These are phyloP conservation scores for Anthophora plumipes DNA, from an alignment of 2,888 invertebrate species.

Conservation along the genomic window DNA sequence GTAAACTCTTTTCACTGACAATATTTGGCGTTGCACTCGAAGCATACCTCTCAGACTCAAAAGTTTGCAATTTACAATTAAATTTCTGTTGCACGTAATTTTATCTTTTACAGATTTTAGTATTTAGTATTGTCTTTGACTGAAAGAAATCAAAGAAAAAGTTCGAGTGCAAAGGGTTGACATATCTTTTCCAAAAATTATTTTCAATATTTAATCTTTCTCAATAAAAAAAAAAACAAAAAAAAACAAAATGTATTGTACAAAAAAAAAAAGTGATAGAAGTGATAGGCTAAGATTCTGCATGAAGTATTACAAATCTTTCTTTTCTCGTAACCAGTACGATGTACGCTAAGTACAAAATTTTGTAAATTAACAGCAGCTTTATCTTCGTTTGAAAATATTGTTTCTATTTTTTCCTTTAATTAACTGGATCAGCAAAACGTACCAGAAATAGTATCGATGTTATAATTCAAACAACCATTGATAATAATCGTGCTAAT, in stretches of 20 bases:
- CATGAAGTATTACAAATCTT: neutral
- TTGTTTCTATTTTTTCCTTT: neutral
- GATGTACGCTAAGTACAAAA: neutral
- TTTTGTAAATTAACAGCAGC: neutral
- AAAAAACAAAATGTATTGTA: too few species aligned
- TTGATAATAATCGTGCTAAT: conserved; percentile 12
- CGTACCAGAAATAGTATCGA: neutral
- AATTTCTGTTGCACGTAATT: too few species aligned
- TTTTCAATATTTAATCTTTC: neutral
- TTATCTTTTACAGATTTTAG: too few species aligned
- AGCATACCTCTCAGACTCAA: too few species aligned
- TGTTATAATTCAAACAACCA: neutral
- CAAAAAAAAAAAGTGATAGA: too few species aligned
- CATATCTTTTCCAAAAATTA: neutral
- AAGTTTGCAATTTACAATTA: too few species aligned
- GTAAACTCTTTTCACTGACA: too few species aligned
- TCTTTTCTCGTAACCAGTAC: conserved; percentile 1
- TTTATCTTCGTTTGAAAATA: neutral
- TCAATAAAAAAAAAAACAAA: neutral
- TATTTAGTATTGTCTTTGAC: too few species aligned
- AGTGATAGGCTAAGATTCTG: neutral
- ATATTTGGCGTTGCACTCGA: too few species aligned
- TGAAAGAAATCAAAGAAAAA: too few species aligned
- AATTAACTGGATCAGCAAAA: neutral
- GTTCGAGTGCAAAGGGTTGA: too few species aligned